Conservation (phyloP, 2,113 vertebrate species). For the Myotis brandtii region DNA sequence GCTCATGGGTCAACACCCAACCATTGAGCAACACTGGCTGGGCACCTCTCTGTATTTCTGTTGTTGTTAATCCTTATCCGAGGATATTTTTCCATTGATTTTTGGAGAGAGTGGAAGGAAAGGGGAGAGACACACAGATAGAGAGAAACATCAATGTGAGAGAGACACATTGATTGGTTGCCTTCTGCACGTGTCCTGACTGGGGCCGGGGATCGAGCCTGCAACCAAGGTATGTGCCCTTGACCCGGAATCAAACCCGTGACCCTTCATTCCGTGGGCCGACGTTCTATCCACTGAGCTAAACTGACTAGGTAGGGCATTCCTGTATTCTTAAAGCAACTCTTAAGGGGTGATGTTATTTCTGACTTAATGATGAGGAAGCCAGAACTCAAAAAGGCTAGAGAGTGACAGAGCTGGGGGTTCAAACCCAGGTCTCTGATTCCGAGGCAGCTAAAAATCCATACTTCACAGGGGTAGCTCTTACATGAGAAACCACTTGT, state of each 20-base stretch:
- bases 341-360: neutral
- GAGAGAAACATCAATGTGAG: neutral
- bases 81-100: neutral
- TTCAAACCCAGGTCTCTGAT: neutral
- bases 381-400: neutral
- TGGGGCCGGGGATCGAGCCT: neutral
- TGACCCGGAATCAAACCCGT: neutral
- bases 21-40: too few species aligned
- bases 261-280: neutral
- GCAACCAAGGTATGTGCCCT: neutral
- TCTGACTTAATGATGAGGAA: constrained; percentile 32
- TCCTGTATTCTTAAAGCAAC: neutral
- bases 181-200: too few species aligned
- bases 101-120: neutral
- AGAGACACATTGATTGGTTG: neutral
- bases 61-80: too few species aligned
- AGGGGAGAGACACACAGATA: too few species aligned
- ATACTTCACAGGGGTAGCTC: accelerated
- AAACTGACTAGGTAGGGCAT: neutral
- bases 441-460: neutral
- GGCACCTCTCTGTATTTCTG: too few species aligned
- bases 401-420: neutral
- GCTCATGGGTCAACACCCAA: too few species aligned
- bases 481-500: neutral
- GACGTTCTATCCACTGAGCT: neutral